phyloP scores from a whole-genome alignment of 1,140 invertebrate species.

The Periplaneta americana region DNA sequence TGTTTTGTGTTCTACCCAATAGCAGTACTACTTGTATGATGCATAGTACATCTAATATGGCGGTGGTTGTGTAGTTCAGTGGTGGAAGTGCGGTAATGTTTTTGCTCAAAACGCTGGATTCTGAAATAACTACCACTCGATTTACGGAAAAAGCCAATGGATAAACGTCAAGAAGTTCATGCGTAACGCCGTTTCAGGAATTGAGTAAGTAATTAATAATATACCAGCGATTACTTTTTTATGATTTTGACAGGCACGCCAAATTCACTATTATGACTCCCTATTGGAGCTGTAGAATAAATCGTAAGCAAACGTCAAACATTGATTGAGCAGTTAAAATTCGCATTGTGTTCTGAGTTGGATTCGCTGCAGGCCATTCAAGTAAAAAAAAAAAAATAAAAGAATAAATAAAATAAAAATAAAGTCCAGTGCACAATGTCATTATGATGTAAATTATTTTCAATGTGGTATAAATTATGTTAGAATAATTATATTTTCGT shows the following conservation, averaged over 20 bases:
- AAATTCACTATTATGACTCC: neutral
- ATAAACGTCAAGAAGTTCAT: neutral
- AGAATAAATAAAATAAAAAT: constrained; percentile 6
- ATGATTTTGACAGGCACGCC: constrained; percentile 11
- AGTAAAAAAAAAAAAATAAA: neutral
- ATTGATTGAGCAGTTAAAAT: neutral
- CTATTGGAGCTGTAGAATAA: neutral
- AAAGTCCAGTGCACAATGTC: neutral
- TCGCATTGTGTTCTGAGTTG: neutral
- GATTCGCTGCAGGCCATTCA: neutral
- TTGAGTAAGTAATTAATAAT: neutral
- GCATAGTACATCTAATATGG: constrained; percentile 6
- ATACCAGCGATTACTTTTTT: neutral
- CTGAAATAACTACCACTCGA: constrained; percentile 4
- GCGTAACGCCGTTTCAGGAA: neutral
- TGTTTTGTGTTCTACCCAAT: neutral
- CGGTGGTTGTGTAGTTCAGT: neutral
- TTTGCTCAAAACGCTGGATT: constrained; percentile 8
- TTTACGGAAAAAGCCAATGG: neutral
- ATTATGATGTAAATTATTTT: neutral
- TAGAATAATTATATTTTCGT: no score
- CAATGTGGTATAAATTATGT: no score
- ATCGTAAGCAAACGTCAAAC: neutral
- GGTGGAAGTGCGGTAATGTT: constrained; percentile 4
- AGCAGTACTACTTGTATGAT: neutral